phyloP scores from a whole-genome alignment of 2,797 vertebrate genomes.

The Setipinna tenuifilis region DNA sequence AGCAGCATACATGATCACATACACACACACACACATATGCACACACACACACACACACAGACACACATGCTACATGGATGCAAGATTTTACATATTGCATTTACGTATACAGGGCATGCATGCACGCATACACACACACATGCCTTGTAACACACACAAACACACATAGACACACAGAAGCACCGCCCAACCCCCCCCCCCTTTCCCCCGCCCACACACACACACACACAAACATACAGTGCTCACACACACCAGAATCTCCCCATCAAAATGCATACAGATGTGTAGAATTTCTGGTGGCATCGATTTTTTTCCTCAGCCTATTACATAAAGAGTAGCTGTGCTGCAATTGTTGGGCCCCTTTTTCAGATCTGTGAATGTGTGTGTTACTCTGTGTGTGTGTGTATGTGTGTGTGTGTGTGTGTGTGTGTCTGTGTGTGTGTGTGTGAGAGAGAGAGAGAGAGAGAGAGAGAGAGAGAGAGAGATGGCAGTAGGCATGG shows the following conservation, averaged over 20 bases:
- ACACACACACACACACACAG: slow-evolving; percentile 41
- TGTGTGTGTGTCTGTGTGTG: not conserved
- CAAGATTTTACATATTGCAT: too few species aligned
- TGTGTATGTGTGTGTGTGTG: too few species aligned
- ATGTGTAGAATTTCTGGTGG: slow-evolving; percentile 49
- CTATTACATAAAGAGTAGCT: slow-evolving; percentile 72
- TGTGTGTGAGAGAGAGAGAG: too few species aligned
- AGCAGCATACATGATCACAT: slow-evolving; percentile 21
- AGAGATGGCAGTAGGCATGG: too few species aligned
- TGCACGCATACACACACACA: too few species aligned
- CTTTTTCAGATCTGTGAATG: slow-evolving; percentile 15
- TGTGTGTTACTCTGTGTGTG: slow-evolving; percentile 15
- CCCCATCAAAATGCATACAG: not conserved
- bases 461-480: too few species aligned
- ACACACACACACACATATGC: slow-evolving; percentile 36
- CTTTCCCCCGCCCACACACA: not conserved
- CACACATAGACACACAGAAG: not conserved
- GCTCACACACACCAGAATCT: too few species aligned
- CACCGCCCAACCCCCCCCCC: not conserved
- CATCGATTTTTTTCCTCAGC: slow-evolving; percentile 61
- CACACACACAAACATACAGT: not conserved
- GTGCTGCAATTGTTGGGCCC: slow-evolving; percentile 60
- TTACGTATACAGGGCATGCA: too few species aligned
- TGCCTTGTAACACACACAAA: not conserved
- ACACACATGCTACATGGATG: slow-evolving; percentile 30